These are phyloP conservation scores for Hassar affinis DNA, from an alignment of 2,113 vertebrate genomes.

Conservation along the genomic window DNA sequence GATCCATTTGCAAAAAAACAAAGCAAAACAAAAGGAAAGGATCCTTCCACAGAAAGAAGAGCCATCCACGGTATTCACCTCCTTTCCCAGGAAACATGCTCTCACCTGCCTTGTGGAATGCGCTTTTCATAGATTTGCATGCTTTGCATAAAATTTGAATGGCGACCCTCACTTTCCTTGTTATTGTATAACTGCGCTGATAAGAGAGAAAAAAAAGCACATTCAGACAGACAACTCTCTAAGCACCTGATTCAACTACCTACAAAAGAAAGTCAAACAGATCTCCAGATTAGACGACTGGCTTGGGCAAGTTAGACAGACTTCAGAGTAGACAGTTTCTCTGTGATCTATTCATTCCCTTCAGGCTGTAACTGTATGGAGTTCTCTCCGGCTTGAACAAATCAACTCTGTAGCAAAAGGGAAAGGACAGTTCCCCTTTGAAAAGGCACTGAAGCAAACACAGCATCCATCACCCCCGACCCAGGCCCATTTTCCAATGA, in stretches of 20 bases:
- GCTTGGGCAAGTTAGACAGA: slow-evolving; percentile 25
- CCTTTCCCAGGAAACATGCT: slow-evolving; percentile 22
- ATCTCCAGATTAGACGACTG: slow-evolving; percentile 30
- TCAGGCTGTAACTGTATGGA: slow-evolving; percentile 37
- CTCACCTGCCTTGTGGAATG: background rate
- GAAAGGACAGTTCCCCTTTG: slow-evolving; percentile 42
- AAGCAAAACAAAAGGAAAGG: background rate
- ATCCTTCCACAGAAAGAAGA: background rate
- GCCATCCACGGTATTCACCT: background rate
- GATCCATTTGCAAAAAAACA: background rate
- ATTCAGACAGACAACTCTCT: slow-evolving; percentile 15
- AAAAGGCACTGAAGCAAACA: slow-evolving; percentile 63
- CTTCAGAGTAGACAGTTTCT: slow-evolving; percentile 43
- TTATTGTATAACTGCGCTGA: slow-evolving; percentile 47
- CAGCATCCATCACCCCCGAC: slow-evolving; percentile 60
- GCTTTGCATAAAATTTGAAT: slow-evolving; percentile 72
- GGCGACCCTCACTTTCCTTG: slow-evolving; percentile 26
- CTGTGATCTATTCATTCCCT: slow-evolving; percentile 44
- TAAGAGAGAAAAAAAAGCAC: background rate
- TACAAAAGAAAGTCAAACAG: slow-evolving; percentile 27
- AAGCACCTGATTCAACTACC: slow-evolving; percentile 32
- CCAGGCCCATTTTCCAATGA: slow-evolving; percentile 52
- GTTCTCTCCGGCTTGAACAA: slow-evolving; percentile 53
- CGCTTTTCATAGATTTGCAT: slow-evolving; percentile 66
- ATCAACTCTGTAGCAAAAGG: slow-evolving; percentile 52